These are phyloP conservation scores for Archaeoteleia sp. DNA, from an alignment of 2,888 invertebrate species.

Conservation along the genomic window DNA sequence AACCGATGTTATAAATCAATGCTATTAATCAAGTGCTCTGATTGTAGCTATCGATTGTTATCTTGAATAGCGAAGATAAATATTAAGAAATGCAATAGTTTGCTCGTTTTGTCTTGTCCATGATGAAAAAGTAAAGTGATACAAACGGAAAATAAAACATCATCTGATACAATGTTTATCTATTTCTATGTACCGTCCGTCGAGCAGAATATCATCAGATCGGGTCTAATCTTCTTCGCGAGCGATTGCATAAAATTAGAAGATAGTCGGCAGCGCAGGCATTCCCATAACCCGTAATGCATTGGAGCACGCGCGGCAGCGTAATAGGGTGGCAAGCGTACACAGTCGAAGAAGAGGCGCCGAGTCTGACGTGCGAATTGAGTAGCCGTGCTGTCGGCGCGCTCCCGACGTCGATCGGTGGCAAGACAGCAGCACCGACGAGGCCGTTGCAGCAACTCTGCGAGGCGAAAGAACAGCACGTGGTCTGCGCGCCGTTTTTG, in stretches of 20 bases:
- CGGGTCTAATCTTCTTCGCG: no score
- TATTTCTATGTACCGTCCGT: no score
- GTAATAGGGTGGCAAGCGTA: conserved; percentile 66
- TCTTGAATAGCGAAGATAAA: no score
- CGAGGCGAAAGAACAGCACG: neutral
- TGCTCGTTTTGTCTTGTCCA: no score
- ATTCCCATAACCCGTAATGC: conserved; percentile 71
- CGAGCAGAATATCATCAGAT: no score
- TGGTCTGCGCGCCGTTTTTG: conserved; percentile 50
- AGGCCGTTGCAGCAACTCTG: conserved; percentile 31
- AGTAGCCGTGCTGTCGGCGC: neutral
- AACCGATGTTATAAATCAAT: no score
- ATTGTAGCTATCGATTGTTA: no score
- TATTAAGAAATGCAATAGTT: no score
- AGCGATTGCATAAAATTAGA: neutral
- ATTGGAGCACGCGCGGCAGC: conserved; percentile 68
- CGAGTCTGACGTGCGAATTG: conserved; percentile 17
- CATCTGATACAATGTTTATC: no score
- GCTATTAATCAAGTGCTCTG: no score
- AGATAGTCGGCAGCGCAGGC: conserved; percentile 58
- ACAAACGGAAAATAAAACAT: no score
- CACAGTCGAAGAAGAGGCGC: conserved; percentile 60
- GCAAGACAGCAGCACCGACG: conserved; percentile 45
- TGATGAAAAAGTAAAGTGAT: no score
- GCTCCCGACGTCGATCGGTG: conserved; percentile 20